Conservation (phyloP, 1,140 invertebrate genomes). For the Dufourea novaeangliae region DNA sequence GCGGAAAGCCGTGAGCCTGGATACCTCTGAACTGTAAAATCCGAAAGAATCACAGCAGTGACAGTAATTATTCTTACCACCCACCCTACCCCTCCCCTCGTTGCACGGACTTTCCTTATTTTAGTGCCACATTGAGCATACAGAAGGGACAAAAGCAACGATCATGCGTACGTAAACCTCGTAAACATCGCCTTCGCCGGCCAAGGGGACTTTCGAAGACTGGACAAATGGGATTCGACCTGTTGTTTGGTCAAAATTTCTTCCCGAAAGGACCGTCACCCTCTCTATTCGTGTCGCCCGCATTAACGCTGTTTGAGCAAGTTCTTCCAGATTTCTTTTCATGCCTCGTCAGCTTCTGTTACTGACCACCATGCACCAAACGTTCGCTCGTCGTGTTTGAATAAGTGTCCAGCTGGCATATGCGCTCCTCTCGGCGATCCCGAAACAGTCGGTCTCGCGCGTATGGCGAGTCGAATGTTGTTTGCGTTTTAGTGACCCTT, state of each 20-base stretch:
- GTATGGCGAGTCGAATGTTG: not conserved
- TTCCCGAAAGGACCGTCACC: constrained; percentile 35
- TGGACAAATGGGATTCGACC: constrained; percentile 38
- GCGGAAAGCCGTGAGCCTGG: constrained; percentile 48
- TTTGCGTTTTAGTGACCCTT: constrained; percentile 15
- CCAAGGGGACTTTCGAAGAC: constrained; percentile 37
- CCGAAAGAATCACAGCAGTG: constrained; percentile 66
- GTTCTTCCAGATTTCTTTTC: not conserved
- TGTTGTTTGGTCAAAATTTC: constrained; percentile 33
- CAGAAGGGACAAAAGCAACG: constrained; percentile 20
- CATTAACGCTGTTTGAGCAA: constrained; percentile 57
- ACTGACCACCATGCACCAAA: constrained; percentile 23
- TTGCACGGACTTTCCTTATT: constrained; percentile 58
- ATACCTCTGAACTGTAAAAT: constrained; percentile 55
- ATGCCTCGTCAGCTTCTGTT: not conserved
- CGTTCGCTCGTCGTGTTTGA: constrained; percentile 31
- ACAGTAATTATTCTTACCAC: constrained; percentile 51
- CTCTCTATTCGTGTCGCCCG: constrained; percentile 27
- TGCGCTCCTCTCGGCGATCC: not conserved
- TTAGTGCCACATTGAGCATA: constrained; percentile 56
- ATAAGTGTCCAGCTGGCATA: constrained; percentile 38
- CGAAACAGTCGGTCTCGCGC: not conserved
- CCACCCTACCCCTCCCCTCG: too few relatives aligned
- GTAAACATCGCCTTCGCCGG: constrained; percentile 40
- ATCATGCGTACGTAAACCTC: constrained; percentile 57